Evolutionary conservation across 2,113 vertebrate species (phyloP).

Genomic region (Chaetorhynchus papuensis): DNA sequence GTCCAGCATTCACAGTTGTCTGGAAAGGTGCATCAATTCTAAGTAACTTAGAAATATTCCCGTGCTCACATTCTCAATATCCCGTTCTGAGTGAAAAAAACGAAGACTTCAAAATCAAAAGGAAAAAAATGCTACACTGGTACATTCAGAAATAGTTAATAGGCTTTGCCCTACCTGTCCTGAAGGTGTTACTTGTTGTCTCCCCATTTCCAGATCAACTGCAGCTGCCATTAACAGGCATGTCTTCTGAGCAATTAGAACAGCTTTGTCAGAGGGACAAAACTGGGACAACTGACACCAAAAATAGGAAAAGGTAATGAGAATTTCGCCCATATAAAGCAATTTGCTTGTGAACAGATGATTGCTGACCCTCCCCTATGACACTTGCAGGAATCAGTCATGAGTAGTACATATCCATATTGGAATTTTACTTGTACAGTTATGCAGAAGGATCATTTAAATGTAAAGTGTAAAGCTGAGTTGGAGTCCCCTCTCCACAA

Average conservation of each 20-base stretch:
- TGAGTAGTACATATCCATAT: neutral
- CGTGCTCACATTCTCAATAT: neutral
- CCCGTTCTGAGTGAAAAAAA: neutral
- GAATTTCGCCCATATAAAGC: neutral
- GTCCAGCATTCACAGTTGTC: neutral
- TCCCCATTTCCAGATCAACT: conserved; percentile 80
- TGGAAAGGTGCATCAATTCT: neutral
- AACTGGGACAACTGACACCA: conserved; percentile 84
- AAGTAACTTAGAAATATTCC: neutral
- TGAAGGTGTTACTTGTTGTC: conserved; percentile 59
- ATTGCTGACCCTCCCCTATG: neutral
- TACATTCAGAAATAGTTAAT: neutral
- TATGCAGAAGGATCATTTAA: neutral
- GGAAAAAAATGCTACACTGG: neutral
- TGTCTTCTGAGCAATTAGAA: conserved; percentile 86
- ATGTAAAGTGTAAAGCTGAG: neutral
- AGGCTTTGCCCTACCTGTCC: conserved; percentile 73
- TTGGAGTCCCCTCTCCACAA: neutral
- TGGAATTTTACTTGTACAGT: neutral
- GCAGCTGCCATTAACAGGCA: conserved; percentile 87
- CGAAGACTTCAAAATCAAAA: neutral
- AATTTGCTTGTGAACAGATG: neutral
- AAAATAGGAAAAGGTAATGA: conserved; percentile 23
- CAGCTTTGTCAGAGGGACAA: conserved; percentile 79
- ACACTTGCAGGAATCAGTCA: neutral